phyloP scores from a whole-genome alignment of 1,140 invertebrate genomes.

The Forficula auricularia region DNA sequence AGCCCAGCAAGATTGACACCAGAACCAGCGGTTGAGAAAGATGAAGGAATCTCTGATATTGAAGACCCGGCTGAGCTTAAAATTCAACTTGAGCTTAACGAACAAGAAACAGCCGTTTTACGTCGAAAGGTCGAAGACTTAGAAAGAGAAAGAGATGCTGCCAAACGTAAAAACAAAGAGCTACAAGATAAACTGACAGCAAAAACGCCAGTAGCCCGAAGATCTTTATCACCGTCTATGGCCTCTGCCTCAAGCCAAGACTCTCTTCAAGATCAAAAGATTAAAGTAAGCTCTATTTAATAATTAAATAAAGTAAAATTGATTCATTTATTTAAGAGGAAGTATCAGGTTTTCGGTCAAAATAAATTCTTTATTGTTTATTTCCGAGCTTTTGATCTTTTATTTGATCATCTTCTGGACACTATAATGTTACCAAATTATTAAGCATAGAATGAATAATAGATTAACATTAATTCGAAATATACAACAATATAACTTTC shows the following conservation, averaged over 20 bases:
- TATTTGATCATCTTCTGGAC: too few relatives aligned
- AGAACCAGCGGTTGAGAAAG: slow-evolving; percentile 44
- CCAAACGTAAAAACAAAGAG: slow-evolving; percentile 57
- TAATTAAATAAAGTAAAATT: background rate
- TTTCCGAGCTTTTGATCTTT: too few relatives aligned
- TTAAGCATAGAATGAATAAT: too few relatives aligned
- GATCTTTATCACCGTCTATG: background rate
- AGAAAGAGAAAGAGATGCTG: slow-evolving; percentile 56
- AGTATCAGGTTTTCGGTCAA: too few relatives aligned
- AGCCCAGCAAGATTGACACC: slow-evolving; percentile 32
- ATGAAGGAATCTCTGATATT: slow-evolving; percentile 54
- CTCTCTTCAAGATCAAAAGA: slow-evolving; percentile 42
- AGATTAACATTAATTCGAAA: too few relatives aligned
- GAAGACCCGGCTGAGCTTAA: slow-evolving; percentile 58
- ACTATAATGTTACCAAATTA: too few relatives aligned
- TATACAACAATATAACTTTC: too few relatives aligned
- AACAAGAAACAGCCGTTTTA: slow-evolving; percentile 67
- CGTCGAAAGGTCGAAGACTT: slow-evolving; percentile 67
- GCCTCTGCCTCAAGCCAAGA: slow-evolving; percentile 9
- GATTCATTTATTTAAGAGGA: background rate
- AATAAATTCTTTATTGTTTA: too few relatives aligned
- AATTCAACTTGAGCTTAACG: slow-evolving; percentile 68
- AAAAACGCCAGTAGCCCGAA: slow-evolving; percentile 17
- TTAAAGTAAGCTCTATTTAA: slow-evolving; percentile 33
- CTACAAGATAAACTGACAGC: slow-evolving; percentile 46